A percentile compares a stretch with the other conserved stretches of the same genome.
phyloP scores from a whole-genome alignment of 2,888 invertebrate species.

The Chesias legatella region DNA sequence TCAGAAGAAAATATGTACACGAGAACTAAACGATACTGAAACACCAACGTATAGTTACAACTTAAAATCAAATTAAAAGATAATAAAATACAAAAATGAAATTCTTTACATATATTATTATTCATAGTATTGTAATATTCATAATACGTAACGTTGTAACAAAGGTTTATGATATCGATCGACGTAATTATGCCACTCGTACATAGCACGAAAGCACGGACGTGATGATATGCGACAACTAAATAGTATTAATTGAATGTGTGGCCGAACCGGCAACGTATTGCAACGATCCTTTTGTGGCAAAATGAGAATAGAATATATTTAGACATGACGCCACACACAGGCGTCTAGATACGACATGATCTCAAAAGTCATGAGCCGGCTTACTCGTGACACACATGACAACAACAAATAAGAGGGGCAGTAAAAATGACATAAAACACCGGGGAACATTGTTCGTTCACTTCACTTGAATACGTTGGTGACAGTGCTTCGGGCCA shows the following conservation, averaged over 20 bases:
- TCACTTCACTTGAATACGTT: no score
- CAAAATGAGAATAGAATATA: slow-evolving; percentile 44
- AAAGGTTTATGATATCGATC: slow-evolving; percentile 11
- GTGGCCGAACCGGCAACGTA: slow-evolving; percentile 33
- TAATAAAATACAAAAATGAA: no score
- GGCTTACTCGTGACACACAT: slow-evolving; percentile 5
- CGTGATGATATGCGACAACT: slow-evolving; percentile 40
- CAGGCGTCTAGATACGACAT: slow-evolving; percentile 28
- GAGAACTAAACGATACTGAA: no score
- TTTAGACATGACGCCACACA: slow-evolving; percentile 41
- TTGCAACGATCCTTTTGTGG: slow-evolving; percentile 41
- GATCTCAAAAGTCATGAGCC: slow-evolving; percentile 3
- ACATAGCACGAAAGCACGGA: slow-evolving; percentile 31
- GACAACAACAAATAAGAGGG: background rate
- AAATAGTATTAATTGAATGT: slow-evolving; percentile 53
- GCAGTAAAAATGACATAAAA: no score
- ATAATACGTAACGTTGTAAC: background rate
- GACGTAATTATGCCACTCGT: slow-evolving; percentile 11
- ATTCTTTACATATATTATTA: background rate
- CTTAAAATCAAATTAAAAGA: slow-evolving; percentile 10
- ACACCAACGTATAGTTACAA: no score
- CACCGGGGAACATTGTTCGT: no score
- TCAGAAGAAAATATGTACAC: no score
- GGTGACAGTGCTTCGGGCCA: no score
- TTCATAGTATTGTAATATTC: background rate